phyloP scores from a whole-genome alignment of 1,140 invertebrate species.

The Coboldia fuscipes region DNA sequence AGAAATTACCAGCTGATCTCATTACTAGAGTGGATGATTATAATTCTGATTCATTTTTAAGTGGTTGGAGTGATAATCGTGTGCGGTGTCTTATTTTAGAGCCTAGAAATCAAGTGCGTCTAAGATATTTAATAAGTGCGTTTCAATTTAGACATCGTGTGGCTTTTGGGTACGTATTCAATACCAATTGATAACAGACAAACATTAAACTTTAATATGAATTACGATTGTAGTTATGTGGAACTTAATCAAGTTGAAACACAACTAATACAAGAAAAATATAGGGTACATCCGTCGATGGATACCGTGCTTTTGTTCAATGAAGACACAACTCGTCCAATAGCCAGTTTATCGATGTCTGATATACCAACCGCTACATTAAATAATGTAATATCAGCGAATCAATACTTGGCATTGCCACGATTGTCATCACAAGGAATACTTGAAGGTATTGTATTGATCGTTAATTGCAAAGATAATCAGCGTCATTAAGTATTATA shows the following conservation, averaged over 20 bases:
- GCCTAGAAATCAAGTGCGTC: conserved; percentile 43
- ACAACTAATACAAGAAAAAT: conserved; percentile 36
- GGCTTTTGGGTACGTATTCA: conserved; percentile 57
- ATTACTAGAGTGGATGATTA: conserved; percentile 45
- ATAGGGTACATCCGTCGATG: conserved; percentile 49
- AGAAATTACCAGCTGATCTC: conserved; percentile 62
- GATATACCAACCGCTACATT: conserved; percentile 73
- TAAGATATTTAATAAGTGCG: conserved; percentile 74
- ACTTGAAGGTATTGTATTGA: conserved; percentile 12
- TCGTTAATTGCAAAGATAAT: no score
- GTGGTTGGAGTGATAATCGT: conserved; percentile 77
- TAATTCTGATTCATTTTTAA: conserved; percentile 58
- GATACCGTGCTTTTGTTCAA: conserved; percentile 82
- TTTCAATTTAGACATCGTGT: conserved; percentile 67
- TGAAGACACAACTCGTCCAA: conserved; percentile 59
- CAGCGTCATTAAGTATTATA: no score
- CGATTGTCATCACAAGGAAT: conserved; percentile 75
- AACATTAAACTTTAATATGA: conserved; percentile 4
- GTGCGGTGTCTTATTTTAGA: conserved; percentile 79
- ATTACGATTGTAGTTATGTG: conserved; percentile 32
- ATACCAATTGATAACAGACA: not conserved
- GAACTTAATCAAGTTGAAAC: conserved; percentile 31
- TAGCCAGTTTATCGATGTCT: conserved; percentile 70
- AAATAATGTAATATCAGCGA: conserved; percentile 68
- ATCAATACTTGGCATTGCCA: conserved; percentile 75